These are phyloP conservation scores for Noctilio leporinus DNA, from an alignment of 2,113 vertebrate genomes.

Conservation along the genomic window DNA sequence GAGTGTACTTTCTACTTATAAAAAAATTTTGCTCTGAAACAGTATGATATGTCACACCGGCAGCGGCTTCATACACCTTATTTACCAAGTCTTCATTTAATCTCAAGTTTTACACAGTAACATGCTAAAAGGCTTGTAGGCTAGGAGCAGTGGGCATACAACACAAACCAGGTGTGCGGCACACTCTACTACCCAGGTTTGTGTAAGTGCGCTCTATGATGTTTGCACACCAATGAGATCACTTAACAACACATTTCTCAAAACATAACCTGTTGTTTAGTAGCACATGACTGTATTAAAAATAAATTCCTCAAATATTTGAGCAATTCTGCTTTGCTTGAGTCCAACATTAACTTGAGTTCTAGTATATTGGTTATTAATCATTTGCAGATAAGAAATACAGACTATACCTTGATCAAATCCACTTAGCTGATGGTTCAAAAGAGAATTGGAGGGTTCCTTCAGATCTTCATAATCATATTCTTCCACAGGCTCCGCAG, in stretches of 20 bases:
- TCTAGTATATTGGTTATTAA: not conserved
- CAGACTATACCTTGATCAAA: slow-evolving; percentile 87
- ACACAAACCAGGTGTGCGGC: not conserved
- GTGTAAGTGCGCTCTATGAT: not conserved
- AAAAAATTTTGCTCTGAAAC: not conserved
- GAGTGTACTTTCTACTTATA: not conserved
- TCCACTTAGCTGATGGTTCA: slow-evolving; percentile 81
- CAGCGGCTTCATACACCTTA: not conserved
- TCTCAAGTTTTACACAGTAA: not conserved
- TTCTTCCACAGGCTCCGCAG: slow-evolving; percentile 85
- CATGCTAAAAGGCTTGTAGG: not conserved
- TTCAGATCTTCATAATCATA: slow-evolving; percentile 80
- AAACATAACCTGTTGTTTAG: not conserved
- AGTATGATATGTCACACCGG: not conserved
- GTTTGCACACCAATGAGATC: not conserved
- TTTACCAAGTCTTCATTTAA: not conserved
- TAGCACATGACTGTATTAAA: not conserved
- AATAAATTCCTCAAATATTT: not conserved
- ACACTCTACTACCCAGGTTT: not conserved
- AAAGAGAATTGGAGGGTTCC: slow-evolving; percentile 77
- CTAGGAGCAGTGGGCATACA: not conserved
- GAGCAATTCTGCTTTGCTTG: not conserved
- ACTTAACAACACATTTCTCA: not conserved
- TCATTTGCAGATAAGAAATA: slow-evolving; percentile 4
- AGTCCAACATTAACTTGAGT: slow-evolving; percentile 3